Percentiles rank a stretch among this genome's conserved stretches.
phyloP scores from a whole-genome alignment of 2,888 invertebrate species.

The Unio delphinus region DNA sequence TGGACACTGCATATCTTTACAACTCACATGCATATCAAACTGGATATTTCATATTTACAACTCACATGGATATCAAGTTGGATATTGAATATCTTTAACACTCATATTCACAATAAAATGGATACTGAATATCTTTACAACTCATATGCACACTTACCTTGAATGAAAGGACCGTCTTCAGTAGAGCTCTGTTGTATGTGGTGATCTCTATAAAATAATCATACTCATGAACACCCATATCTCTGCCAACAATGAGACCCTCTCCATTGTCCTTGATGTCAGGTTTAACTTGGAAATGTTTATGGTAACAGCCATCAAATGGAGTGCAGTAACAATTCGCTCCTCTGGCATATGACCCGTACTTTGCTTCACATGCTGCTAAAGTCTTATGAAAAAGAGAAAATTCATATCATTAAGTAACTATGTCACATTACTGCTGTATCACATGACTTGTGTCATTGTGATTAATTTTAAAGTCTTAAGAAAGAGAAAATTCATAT shows the following conservation, averaged over 20 bases:
- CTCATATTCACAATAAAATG: no score
- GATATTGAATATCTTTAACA: no score
- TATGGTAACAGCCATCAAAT: conserved; percentile 40
- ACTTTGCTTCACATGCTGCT: conserved; percentile 19
- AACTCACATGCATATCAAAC: no score
- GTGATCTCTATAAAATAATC: conserved; percentile 49
- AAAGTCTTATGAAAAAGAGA: conserved; percentile 8
- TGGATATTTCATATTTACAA: no score
- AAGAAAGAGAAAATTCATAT: not conserved
- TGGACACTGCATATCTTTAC: no score
- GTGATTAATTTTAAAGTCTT: no score
- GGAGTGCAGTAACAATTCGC: conserved; percentile 47
- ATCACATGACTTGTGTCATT: no score
- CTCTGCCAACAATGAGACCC: conserved; percentile 26
- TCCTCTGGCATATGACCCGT: conserved; percentile 28
- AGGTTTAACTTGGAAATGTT: conserved; percentile 39
- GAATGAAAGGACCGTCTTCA: conserved; percentile 25
- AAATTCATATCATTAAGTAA: no score
- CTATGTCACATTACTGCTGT: no score
- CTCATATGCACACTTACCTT: conserved; percentile 25
- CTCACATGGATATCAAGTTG: no score
- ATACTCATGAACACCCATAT: conserved; percentile 41
- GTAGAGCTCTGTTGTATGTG: conserved; percentile 40
- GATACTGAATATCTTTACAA: not conserved
- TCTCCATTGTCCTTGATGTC: not conserved